Evolutionary conservation across 2,113 vertebrate genomes (phyloP), one percentile per base, ranked within the genome.

Genomic region (Nothocercus nigrocapillus): DNA sequence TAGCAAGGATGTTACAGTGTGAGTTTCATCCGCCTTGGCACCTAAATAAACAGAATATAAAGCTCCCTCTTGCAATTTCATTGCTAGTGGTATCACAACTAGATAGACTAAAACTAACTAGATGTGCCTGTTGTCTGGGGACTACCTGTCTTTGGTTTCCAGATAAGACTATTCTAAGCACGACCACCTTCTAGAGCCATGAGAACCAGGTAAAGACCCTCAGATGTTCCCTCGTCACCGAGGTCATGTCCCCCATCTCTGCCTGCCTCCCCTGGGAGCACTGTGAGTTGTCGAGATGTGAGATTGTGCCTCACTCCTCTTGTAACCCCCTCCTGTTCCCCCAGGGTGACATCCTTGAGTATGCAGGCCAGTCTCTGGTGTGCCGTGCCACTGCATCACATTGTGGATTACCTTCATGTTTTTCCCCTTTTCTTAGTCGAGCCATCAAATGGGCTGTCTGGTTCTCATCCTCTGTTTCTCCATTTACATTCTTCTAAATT

Each of bases 401-500:
- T 40, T 82, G 49, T 59, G 82, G 42, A 42, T 85, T 38, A 54
- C 44, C 72, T 61, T 79, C 7, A 10, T 73, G 28, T 4, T 67
- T 84, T 80, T 34, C 19, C 32, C 34, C 44, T 89, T 89, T 74
- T 17, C 67, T 91, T 24, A 34, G 42, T 59, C 11, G 18, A 69
- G 32, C 56, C 49, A 63, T 91, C 51, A 85, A 89, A 45, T 51
- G 80, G 28, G 44, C 40, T 67, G 87, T 89, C 78, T 68, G 25
- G 21, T 34, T 75, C 73, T 53, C 36, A 85, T 28, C 17, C n/a
- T 58, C 13, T 85, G 93, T 88, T 76, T 82, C 67, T 89, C 68
- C 45, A 45, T 72, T 94, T 95, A 58, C 28, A 83, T 85, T 89
- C 49, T 85, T 94, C 64, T 74, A 85, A 91, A 75, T 59, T 32